Conservation (phyloP, 2,113 vertebrate genomes). For the Sylvilagus bachmani region DNA sequence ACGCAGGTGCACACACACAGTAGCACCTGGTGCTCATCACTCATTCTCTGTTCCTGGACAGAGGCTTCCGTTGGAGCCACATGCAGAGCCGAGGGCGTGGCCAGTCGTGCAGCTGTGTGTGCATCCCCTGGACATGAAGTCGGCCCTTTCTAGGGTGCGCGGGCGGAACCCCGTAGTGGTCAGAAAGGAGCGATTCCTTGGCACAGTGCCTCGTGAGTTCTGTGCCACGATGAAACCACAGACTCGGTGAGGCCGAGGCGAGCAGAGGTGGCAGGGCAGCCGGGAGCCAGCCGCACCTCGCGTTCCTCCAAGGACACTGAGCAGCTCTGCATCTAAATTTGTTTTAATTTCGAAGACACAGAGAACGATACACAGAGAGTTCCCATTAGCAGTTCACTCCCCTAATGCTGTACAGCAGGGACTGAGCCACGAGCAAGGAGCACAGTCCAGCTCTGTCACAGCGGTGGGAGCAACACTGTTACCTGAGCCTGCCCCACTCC, state of each 20-base stretch:
- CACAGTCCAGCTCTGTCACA: too few species aligned
- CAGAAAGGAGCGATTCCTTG: background rate
- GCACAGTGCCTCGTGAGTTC: background rate
- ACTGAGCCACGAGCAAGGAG: too few species aligned
- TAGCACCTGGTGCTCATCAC: background rate
- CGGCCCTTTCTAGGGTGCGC: background rate
- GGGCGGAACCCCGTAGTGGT: background rate
- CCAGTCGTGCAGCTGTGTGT: background rate
- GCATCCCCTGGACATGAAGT: background rate
- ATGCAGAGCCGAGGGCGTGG: background rate
- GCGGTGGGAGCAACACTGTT: too few species aligned
- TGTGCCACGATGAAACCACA: background rate
- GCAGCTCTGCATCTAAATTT: background rate
- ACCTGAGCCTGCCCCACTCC: background rate
- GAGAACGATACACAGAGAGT: too few species aligned
- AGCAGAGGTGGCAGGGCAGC: background rate
- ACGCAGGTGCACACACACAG: background rate
- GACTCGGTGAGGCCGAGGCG: background rate
- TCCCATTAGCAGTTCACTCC: too few species aligned
- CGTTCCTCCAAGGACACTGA: too few species aligned
- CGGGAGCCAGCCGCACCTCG: too few species aligned
- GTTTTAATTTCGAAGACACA: background rate
- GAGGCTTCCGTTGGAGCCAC: conserved; percentile 17
- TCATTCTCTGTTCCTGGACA: conserved; percentile 10
- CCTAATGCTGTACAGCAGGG: too few species aligned